A percentile compares a stretch with the other conserved stretches of the same genome.
phyloP scores from a whole-genome alignment of 2,797 vertebrate species.

The Diceros bicornis region DNA sequence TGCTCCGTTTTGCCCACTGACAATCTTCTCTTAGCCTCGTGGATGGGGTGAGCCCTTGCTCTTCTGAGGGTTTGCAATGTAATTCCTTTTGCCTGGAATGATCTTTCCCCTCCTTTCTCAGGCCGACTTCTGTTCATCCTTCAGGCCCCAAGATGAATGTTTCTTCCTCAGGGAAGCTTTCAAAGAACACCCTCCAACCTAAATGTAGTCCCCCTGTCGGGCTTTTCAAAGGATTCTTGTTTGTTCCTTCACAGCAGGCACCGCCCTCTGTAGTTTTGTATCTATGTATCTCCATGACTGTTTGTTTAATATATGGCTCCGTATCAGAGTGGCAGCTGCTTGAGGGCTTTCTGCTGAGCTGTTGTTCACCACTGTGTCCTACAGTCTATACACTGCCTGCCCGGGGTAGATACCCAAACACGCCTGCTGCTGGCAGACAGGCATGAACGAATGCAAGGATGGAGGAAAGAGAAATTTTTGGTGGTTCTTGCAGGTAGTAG shows the following conservation, averaged over 20 bases:
- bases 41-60: neutral
- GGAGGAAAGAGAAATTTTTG: neutral
- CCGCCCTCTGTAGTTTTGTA: neutral
- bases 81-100: neutral
- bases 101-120: neutral
- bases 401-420: no score
- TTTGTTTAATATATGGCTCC: neutral
- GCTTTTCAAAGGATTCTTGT: neutral
- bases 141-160: neutral
- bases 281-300: neutral
- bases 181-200: neutral
- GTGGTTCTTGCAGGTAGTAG: neutral
- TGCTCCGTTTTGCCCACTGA: neutral
- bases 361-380: neutral
- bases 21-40: neutral
- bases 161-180: neutral
- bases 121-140: neutral
- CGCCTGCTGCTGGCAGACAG: neutral
- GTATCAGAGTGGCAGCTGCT: neutral
- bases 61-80: neutral
- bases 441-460: neutral
- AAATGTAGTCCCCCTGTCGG: neutral
- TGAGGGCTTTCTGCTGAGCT: neutral
- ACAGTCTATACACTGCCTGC: neutral
- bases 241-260: neutral